Percentiles rank a stretch among this genome's conserved stretches.
Conservation (phyloP, 2,888 invertebrate genomes). For the Craniophora ligustri region DNA sequence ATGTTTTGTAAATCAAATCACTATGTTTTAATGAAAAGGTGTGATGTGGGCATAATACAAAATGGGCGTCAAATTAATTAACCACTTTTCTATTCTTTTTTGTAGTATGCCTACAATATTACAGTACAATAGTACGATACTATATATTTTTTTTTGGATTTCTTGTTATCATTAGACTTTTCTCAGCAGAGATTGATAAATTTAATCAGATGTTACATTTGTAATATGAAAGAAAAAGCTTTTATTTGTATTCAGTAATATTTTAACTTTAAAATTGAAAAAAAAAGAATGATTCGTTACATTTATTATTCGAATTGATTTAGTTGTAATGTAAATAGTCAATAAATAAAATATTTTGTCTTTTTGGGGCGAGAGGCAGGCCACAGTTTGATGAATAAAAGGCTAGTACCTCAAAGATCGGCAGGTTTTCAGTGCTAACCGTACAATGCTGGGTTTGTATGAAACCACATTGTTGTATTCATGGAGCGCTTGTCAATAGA, state of each 20-base stretch:
- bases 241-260: slow-evolving; percentile 8
- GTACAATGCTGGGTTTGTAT: slow-evolving; percentile 48
- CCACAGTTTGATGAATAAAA: slow-evolving; percentile 25
- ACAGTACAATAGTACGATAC: too few relatives aligned
- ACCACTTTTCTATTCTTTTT: not conserved
- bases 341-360: slow-evolving; percentile 15
- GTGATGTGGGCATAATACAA: not conserved
- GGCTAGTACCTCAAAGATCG: slow-evolving; percentile 43
- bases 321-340: slow-evolving; percentile 50
- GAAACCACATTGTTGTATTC: slow-evolving; percentile 44
- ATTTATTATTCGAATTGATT: slow-evolving; percentile 35
- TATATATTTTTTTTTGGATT: not conserved
- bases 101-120: slow-evolving; percentile 7
- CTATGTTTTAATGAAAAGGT: too few relatives aligned
- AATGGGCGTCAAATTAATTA: not conserved
- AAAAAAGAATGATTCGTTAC: slow-evolving; percentile 27
- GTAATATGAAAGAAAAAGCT: slow-evolving; percentile 2
- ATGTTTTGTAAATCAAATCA: not conserved
- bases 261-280: slow-evolving; percentile 9
- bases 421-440: slow-evolving; percentile 48
- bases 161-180: not conserved
- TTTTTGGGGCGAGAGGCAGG: slow-evolving; percentile 30
- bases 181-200: not conserved
- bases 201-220: not conserved
- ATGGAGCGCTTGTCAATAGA: slow-evolving; percentile 33